Evolutionary conservation across 2,888 invertebrate species (phyloP).

Genomic region (Fragum fragum): DNA sequence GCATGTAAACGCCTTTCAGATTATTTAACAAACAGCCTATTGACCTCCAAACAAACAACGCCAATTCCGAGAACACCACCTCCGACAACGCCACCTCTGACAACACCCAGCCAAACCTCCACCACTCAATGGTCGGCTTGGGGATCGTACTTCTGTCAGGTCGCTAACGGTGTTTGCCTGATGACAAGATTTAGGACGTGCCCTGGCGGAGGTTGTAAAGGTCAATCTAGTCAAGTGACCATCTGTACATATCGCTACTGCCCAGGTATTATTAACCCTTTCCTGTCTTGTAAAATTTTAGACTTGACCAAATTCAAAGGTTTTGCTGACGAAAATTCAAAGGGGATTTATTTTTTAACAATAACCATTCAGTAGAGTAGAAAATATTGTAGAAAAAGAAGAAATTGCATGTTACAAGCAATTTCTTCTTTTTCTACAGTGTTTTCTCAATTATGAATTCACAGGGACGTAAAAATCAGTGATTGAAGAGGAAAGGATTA

Average conservation of each 20-base stretch:
- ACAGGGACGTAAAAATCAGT: too few species aligned
- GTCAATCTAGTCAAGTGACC: not conserved
- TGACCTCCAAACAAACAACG: not conserved
- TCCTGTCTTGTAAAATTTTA: too few species aligned
- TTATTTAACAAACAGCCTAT: not conserved
- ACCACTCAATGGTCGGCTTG: constrained; percentile 32
- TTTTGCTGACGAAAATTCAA: too few species aligned
- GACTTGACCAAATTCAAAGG: too few species aligned
- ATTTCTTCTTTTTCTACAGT: too few species aligned
- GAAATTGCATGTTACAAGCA: too few species aligned
- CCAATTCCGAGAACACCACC: not conserved
- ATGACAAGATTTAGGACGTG: constrained; percentile 30
- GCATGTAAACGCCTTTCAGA: too few species aligned
- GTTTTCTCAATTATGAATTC: too few species aligned
- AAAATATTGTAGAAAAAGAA: too few species aligned
- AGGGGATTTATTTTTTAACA: too few species aligned
- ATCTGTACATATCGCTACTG: constrained; percentile 7
- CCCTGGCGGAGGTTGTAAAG: not conserved
- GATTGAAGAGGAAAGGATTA: too few species aligned
- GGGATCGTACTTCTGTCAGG: constrained; percentile 24
- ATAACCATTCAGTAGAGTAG: too few species aligned
- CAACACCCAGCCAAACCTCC: not conserved
- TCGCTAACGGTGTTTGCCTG: not conserved
- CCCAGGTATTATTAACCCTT: constrained; percentile 25
- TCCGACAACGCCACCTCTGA: not conserved